Evolutionary conservation across 1,140 invertebrate species (phyloP).

Genomic region (Eupeodes corollae): DNA sequence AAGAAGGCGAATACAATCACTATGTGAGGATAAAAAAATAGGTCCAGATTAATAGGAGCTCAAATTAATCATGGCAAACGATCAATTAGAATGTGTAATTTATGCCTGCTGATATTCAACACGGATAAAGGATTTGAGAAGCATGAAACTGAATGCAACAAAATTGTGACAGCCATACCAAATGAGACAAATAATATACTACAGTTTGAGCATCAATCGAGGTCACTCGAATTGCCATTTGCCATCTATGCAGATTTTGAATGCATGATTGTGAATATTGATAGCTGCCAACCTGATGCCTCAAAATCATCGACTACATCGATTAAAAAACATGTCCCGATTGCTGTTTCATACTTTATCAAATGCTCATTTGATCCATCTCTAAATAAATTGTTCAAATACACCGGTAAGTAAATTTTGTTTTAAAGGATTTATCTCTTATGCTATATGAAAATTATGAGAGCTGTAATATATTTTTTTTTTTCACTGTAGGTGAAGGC

Average conservation of each 20-base stretch:
- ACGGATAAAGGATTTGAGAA: constrained; percentile 10
- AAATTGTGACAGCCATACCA: constrained; percentile 12
- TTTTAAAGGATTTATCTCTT: not conserved
- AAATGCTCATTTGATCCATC: constrained; percentile 6
- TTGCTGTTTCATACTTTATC: constrained; percentile 6
- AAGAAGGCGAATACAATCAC: constrained; percentile 7
- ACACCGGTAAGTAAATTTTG: constrained; percentile 1
- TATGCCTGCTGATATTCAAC: constrained; percentile 17
- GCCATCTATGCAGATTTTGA: constrained; percentile 31
- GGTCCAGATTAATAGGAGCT: constrained; percentile 11
- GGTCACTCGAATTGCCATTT: constrained; percentile 22
- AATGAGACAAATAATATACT: constrained; percentile 11
- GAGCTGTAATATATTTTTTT: not conserved
- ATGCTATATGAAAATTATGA: not conserved
- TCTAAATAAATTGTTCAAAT: constrained; percentile 4
- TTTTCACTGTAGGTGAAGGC: not conserved
- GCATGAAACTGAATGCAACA: constrained; percentile 12
- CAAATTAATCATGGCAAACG: constrained; percentile 13
- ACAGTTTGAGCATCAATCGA: constrained; percentile 18
- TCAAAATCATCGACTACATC: constrained; percentile 1
- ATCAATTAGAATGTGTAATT: constrained; percentile 17
- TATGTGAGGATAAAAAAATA: constrained; percentile 11
- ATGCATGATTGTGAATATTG: constrained; percentile 15
- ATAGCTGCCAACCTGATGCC: constrained; percentile 1
- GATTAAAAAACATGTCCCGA: constrained; percentile 4